Evolutionary conservation across 2,888 invertebrate genomes (phyloP), one percentile per base, ranked within the genome.

Genomic region (Ectobius pallidus): DNA sequence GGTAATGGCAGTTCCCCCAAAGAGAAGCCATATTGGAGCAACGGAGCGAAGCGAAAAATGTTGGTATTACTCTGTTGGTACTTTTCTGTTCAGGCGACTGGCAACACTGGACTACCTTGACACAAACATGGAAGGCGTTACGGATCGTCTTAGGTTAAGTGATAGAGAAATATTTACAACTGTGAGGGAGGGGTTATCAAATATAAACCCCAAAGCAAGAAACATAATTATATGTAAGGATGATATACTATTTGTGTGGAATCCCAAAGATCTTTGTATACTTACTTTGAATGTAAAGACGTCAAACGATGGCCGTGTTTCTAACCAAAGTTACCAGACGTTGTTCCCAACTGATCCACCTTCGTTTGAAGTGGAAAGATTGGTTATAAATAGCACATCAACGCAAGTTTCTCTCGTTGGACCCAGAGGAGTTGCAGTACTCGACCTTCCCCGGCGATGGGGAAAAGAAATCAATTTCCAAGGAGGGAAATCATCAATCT

Each of bases 361-460:
- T 0, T 83, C 88, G 20, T 92, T 91, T 83, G 84, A 87, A 0
- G 91, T 94, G 75, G 90, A 91, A 77, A 85, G 87, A 20, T 79
- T 95, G 75, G 79, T 87, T 76, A 86, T 88, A 80, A 93, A 92
- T 80, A 84, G 86, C 20, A 88, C 88, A 49, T 89, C 90, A 34
- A 89, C 89, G 69, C 86, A 91, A 65, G 80, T 93, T 65, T 90
- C 90, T 70, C 85, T 93, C 16, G 89, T 89, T 85, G 93, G 94
- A 0, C 84, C 88, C 6, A 83, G 88, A 67, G 94, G 94, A 0
- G 87, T 92, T 71, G 86, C 88, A 69, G 85, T 93, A 16, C 85
- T 91, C 25, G 90, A 92, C 79, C 84, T 95, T 73, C 94, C 94
- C 0, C 84, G 88, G 61, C 84, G 91, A 75, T 91, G 90, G 88